phyloP scores from a whole-genome alignment of 2,797 vertebrate species.

The Sebastes vulpes region DNA sequence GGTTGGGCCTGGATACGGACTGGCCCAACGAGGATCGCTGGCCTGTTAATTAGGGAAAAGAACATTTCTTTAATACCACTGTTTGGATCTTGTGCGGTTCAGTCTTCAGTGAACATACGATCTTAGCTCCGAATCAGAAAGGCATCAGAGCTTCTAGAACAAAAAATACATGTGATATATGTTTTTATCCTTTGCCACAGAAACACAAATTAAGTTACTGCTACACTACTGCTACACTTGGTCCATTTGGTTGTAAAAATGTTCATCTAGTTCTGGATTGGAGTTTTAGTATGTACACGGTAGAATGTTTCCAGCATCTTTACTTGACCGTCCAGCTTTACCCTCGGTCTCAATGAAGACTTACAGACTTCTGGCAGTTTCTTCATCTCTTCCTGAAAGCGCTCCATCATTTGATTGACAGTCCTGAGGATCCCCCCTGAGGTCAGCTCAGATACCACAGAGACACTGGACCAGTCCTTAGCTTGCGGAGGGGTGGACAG shows the following conservation, averaged over 20 bases:
- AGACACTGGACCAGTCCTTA: constrained; percentile 72
- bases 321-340: background rate
- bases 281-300: background rate
- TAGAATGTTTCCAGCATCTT: background rate
- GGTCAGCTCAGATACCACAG: constrained; percentile 66
- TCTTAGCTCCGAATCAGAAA: background rate
- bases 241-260: background rate
- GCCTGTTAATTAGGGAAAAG: constrained; percentile 51
- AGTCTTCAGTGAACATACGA: background rate
- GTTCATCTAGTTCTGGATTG: background rate
- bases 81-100: background rate
- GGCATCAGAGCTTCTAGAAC: background rate
- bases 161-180: background rate
- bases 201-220: background rate
- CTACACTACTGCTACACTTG: background rate
- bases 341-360: constrained; percentile 15
- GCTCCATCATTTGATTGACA: constrained; percentile 68
- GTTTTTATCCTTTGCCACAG: background rate
- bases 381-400: constrained; percentile 67
- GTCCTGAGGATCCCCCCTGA: constrained; percentile 67
- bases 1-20: constrained; percentile 45
- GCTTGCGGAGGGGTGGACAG: constrained; percentile 41
- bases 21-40: constrained; percentile 21
- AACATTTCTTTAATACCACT: background rate
- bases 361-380: constrained; percentile 76